Conservation (phyloP, 2,113 vertebrate species). For the Equus quagga region DNA sequence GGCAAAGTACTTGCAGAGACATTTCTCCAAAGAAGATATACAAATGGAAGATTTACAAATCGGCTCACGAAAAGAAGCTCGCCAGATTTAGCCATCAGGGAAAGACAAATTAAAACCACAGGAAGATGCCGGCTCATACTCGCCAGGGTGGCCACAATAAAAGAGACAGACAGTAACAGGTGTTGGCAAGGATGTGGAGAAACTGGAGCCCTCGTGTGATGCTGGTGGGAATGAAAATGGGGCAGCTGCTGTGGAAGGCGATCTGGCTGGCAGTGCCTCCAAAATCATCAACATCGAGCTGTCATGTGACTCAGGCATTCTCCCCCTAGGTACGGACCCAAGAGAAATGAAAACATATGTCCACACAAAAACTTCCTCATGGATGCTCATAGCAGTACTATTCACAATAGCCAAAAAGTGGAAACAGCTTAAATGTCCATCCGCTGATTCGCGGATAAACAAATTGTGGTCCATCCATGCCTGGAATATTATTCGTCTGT, state of each 20-base stretch:
- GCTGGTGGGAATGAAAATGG: neutral
- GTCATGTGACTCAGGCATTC: neutral
- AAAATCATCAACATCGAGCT: neutral
- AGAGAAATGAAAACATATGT: neutral
- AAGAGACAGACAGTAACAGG: neutral
- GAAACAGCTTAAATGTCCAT: too few species aligned
- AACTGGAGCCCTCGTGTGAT: rapidly evolving
- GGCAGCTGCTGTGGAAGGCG: neutral
- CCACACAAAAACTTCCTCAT: neutral
- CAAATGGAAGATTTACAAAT: neutral
- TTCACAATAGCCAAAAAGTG: neutral
- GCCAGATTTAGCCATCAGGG: neutral
- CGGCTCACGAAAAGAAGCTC: neutral
- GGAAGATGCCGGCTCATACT: neutral
- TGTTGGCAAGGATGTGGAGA: neutral
- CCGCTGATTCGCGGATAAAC: too few species aligned
- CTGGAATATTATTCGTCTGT: too few species aligned
- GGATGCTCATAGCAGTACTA: neutral
- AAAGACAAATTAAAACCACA: neutral
- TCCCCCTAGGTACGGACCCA: too few species aligned
- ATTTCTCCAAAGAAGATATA: neutral
- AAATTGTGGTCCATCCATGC: too few species aligned
- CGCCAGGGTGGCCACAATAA: neutral
- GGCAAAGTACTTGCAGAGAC: neutral
- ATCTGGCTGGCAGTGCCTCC: neutral